phyloP scores from a whole-genome alignment of 2,797 vertebrate genomes.

The Channa striata region DNA sequence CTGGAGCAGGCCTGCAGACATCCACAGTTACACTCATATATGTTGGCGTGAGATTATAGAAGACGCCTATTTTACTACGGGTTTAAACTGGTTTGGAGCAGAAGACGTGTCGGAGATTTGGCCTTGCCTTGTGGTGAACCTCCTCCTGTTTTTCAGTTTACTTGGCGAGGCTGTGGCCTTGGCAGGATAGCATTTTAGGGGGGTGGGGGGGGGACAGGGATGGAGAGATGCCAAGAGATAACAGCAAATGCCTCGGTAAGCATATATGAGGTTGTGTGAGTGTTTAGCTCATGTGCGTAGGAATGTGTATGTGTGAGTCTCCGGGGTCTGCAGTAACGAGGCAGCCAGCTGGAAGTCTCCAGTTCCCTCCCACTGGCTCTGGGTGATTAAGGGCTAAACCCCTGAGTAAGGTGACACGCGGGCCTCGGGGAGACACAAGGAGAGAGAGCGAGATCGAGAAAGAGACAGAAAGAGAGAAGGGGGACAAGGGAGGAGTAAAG shows the following conservation, averaged over 20 bases:
- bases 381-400: constrained; percentile 81
- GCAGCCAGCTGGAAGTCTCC: constrained; percentile 80
- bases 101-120: constrained; percentile 49
- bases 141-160: constrained; percentile 67
- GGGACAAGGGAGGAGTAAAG: background rate
- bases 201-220: constrained; percentile 52
- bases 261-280: constrained; percentile 70
- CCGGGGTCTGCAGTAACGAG: constrained; percentile 76
- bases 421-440: constrained; percentile 41
- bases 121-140: constrained; percentile 47
- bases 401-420: constrained; percentile 73
- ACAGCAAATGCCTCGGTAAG: constrained; percentile 75
- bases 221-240: constrained; percentile 80
- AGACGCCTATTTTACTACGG: constrained; percentile 33
- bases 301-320: constrained; percentile 65
- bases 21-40: background rate
- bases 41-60: background rate
- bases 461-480: constrained; percentile 8
- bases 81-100: constrained; percentile 57
- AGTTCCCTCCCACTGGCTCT: constrained; percentile 75
- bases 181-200: constrained; percentile 57
- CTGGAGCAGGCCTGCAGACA: background rate
- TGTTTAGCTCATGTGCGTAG: constrained; percentile 61
- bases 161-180: constrained; percentile 63
- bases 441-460: constrained; percentile 3